Evolutionary conservation across 2,113 vertebrate species (phyloP).

Genomic region (Sus scrofa): T2T-Sscrofa CM000826.6:130863501-130864000

Average conservation of each 20-base stretch:
- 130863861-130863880: neutral
- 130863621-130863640: neutral
- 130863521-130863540: neutral
- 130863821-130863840: neutral
- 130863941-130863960: slow-evolving; percentile 46
- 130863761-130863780: slow-evolving; percentile 8
- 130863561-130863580: neutral
- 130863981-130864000: neutral
- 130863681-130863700: neutral
- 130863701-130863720: neutral
- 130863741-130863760: neutral
- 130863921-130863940: neutral
- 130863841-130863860: slow-evolving; percentile 15
- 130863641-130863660: neutral
- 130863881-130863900: neutral
- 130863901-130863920: slow-evolving; percentile 16
- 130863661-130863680: neutral
- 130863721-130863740: neutral
- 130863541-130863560: neutral
- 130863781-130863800: neutral
- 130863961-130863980: slow-evolving; percentile 50
- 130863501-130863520: neutral
- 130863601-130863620: neutral
- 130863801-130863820: slow-evolving; percentile 21
- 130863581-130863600: slow-evolving; percentile 12